phyloP scores from a whole-genome alignment of 2,113 vertebrate species.

The Hyperopisus bebe region DNA sequence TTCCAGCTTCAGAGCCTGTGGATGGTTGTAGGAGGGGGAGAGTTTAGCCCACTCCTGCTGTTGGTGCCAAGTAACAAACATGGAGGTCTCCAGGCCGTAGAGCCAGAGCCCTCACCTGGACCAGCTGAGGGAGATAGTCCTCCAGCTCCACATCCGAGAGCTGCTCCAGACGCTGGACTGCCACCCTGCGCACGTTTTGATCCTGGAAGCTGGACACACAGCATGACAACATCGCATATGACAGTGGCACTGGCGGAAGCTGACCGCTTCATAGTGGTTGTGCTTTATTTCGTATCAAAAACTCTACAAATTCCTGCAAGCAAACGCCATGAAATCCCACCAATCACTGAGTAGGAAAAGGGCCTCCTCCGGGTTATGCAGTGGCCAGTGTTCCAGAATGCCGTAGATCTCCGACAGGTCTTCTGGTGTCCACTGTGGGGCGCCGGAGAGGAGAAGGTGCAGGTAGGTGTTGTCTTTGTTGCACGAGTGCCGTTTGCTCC shows the following conservation, averaged over 20 bases:
- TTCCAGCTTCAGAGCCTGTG: constrained; percentile 77
- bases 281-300: background rate
- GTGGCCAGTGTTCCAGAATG: constrained; percentile 60
- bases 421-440: constrained; percentile 59
- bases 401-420: constrained; percentile 65
- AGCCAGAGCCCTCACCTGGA: constrained; percentile 64
- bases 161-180: constrained; percentile 66
- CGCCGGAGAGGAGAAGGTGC: constrained; percentile 68
- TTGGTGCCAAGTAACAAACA: background rate
- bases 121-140: constrained; percentile 72
- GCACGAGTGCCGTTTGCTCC: constrained; percentile 65
- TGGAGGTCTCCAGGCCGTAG: background rate
- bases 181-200: constrained; percentile 65
- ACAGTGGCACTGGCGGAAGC: background rate
- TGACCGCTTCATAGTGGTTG: background rate
- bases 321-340: constrained; percentile 42
- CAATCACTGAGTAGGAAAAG: constrained; percentile 72
- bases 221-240: background rate
- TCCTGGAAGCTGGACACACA: constrained; percentile 71
- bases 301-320: background rate
- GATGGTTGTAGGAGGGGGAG: background rate
- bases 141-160: constrained; percentile 69
- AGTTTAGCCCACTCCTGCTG: background rate
- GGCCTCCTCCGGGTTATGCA: constrained; percentile 63
- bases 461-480: constrained; percentile 60